A percentile compares a stretch with the other conserved stretches of the same genome.
Evolutionary conservation across 2,113 vertebrate genomes (phyloP).

Genomic region (Entosphenus tridentatus): DNA sequence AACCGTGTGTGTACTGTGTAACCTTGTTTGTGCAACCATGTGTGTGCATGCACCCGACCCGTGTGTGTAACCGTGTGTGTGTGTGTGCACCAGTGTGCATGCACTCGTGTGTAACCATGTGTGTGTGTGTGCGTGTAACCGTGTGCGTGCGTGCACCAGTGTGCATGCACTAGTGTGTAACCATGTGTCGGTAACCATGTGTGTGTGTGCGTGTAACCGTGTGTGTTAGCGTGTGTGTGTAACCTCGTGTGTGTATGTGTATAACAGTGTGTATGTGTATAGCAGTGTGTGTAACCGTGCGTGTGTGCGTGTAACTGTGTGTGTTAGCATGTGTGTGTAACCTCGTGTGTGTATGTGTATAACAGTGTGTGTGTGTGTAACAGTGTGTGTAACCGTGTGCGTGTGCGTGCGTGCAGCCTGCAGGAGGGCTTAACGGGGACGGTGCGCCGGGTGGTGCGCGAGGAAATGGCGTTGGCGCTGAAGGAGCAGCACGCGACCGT

Average conservation of each 20-base stretch:
- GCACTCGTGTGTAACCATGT: not conserved
- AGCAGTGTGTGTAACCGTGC: not conserved
- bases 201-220: slow-evolving; percentile 4
- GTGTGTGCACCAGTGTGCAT: not conserved
- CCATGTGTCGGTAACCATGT: not conserved
- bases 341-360: not conserved
- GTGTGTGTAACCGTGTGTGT: not conserved
- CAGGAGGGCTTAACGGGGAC: slow-evolving; percentile 81
- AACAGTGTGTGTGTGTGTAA: not conserved
- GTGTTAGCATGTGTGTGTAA: not conserved
- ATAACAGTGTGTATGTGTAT: too few species aligned
- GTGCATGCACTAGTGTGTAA: not conserved
- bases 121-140: not conserved
- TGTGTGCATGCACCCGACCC: not conserved
- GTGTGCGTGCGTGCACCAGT: not conserved
- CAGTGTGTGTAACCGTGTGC: not conserved
- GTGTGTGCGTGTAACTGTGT: too few species aligned
- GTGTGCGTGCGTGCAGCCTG: slow-evolving; percentile 27
- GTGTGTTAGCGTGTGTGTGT: slow-evolving; percentile 1
- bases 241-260: not conserved
- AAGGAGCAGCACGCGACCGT: slow-evolving; percentile 86
- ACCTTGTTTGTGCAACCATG: not conserved
- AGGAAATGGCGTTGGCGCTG: slow-evolving; percentile 75
- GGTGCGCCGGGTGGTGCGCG: slow-evolving; percentile 79
- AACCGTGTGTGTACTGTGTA: not conserved